Conservation (phyloP, 2,888 invertebrate species). For the Caenorhabditis plicata region DNA sequence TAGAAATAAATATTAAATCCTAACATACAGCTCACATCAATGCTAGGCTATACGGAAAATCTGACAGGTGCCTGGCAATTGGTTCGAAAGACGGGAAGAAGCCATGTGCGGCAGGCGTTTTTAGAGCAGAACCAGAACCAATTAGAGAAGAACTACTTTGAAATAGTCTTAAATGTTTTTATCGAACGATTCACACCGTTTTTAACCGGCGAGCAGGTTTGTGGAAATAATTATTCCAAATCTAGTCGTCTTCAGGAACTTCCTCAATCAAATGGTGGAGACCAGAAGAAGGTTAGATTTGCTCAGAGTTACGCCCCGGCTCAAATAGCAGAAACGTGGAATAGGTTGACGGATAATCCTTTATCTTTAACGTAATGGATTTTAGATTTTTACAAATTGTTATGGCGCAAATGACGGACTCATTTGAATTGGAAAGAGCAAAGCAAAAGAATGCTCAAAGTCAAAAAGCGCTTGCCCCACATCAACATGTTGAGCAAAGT, state of each 20-base stretch:
- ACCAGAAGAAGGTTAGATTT: constrained; percentile 57
- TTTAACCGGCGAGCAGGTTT: constrained; percentile 60
- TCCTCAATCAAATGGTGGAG: constrained; percentile 33
- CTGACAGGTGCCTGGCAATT: constrained; percentile 64
- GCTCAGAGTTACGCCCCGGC: constrained; percentile 53
- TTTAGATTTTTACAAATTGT: constrained; percentile 52
- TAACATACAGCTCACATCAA: constrained; percentile 53
- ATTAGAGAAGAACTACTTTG: constrained; percentile 62
- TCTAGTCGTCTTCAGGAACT: constrained; percentile 31
- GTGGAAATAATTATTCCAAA: background rate
- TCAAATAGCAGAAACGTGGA: constrained; percentile 57
- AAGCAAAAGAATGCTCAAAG: constrained; percentile 55
- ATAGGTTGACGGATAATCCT: constrained; percentile 33
- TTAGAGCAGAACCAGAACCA: constrained; percentile 62
- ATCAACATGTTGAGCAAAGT: constrained; percentile 59
- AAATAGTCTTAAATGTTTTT: constrained; percentile 57
- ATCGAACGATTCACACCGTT: constrained; percentile 55
- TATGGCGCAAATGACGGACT: constrained; percentile 57
- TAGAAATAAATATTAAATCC: background rate
- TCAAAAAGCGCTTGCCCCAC: constrained; percentile 62
- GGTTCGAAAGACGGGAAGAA: constrained; percentile 60
- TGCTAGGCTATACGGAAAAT: constrained; percentile 64
- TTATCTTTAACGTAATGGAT: no score
- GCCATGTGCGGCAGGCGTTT: constrained; percentile 54
- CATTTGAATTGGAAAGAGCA: constrained; percentile 62